phyloP scores from a whole-genome alignment of 2,888 invertebrate genomes.

The Synanthedon vespiformis region DNA sequence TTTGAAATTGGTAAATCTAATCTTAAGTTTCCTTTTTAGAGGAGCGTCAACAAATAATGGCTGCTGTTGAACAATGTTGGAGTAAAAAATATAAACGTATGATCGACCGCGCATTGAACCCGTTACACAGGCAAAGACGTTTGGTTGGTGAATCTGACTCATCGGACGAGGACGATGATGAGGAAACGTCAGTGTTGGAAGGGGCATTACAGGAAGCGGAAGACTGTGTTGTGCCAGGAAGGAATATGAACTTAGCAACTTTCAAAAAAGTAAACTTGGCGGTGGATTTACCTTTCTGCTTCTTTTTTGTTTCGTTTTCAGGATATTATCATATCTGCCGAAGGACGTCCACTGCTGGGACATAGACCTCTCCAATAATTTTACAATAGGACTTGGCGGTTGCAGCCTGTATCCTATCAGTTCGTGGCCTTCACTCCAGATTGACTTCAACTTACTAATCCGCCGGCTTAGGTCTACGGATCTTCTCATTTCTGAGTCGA shows the following conservation, averaged over 20 bases:
- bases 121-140: conserved; percentile 29
- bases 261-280: conserved; percentile 30
- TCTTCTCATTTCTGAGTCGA: too few relatives aligned
- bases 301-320: too few relatives aligned
- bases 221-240: conserved; percentile 76
- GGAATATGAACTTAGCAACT: conserved; percentile 22
- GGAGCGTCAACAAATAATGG: conserved; percentile 80
- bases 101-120: conserved; percentile 33
- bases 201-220: conserved; percentile 68
- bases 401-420: too few relatives aligned
- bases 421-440: too few relatives aligned
- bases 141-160: conserved; percentile 28
- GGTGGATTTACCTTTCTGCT: too few relatives aligned
- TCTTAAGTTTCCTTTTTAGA: conserved; percentile 36
- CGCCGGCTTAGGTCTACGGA: too few relatives aligned
- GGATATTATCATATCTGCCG: too few relatives aligned
- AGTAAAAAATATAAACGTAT: conserved; percentile 68
- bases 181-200: conserved; percentile 31
- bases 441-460: too few relatives aligned
- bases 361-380: too few relatives aligned
- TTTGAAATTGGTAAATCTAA: too few relatives aligned
- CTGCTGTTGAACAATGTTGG: conserved; percentile 82
- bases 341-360: too few relatives aligned
- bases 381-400: too few relatives aligned
- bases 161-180: conserved; percentile 52